Conservation (phyloP, 2,888 invertebrate genomes). For the Alloscopus bannaensis region DNA sequence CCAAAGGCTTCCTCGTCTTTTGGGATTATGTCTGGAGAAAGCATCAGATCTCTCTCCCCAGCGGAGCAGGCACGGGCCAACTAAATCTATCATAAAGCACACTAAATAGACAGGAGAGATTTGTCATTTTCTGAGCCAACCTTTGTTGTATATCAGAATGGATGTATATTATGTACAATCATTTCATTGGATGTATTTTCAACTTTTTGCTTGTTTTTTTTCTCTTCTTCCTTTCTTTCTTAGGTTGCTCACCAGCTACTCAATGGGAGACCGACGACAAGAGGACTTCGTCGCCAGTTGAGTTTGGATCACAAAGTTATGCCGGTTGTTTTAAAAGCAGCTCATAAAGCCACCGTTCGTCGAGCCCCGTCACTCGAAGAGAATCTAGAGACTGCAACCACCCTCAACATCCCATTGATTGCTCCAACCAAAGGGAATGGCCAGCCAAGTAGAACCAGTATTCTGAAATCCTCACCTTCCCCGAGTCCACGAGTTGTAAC, state of each 20-base stretch:
- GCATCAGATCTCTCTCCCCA: slow-evolving; percentile 70
- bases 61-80: slow-evolving; percentile 70
- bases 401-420: slow-evolving; percentile 38
- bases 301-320: slow-evolving; percentile 80
- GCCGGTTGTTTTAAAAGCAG: slow-evolving; percentile 59
- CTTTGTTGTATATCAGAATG: neutral
- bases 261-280: slow-evolving; percentile 71
- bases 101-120: slow-evolving; percentile 4
- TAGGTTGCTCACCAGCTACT: slow-evolving; percentile 72
- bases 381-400: slow-evolving; percentile 39
- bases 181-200: no score
- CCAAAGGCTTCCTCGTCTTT: slow-evolving; percentile 67
- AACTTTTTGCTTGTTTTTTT: slow-evolving; percentile 6
- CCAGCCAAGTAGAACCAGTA: slow-evolving; percentile 49
- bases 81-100: slow-evolving; percentile 26
- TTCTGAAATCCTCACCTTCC: slow-evolving; percentile 53
- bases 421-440: slow-evolving; percentile 26
- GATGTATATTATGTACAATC: neutral
- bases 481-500: slow-evolving; percentile 42
- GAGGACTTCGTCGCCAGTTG: slow-evolving; percentile 78
- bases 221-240: slow-evolving; percentile 22
- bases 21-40: slow-evolving; percentile 68
- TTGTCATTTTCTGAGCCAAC: slow-evolving; percentile 10
- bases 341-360: slow-evolving; percentile 64
- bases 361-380: slow-evolving; percentile 72